Evolutionary conservation across 2,888 invertebrate species (phyloP), one percentile per base, ranked within the genome.

Genomic region (Xestobium rufovillosum): DNA sequence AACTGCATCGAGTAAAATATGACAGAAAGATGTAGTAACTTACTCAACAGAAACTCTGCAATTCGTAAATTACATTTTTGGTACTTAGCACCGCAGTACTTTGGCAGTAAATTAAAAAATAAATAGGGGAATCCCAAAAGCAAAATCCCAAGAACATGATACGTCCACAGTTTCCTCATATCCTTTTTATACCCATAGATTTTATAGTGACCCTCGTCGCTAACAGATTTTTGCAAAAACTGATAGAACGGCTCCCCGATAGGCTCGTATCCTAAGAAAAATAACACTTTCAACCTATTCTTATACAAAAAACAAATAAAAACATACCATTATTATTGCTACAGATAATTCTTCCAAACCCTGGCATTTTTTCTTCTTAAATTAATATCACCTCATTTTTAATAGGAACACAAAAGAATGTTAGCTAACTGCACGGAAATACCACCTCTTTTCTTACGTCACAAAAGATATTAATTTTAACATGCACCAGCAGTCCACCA

Each of bases 81-180:
- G 56, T 72, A 76, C 59, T 72, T 72, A 40, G 69, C 61, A 41
- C 68, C 60, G 53, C 69, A 70, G 57, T 67, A 68, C 33, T 66
- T 65, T n/a, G 75, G 73, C 62, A 70, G 72, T 63, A 75, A 76
- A 44, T 67, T 67, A 41, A 71, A 61, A 40, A 71, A 58, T 49
- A 77, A 67, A 55, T 73, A 74, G 27, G 76, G 77, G 48, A 76
- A 53, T 33, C 75, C 75, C 50, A 72, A 62, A 48, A 72, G 60
- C 47, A 70, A 50, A 43, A 73, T 56, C 50, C 70, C 68, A 46
- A 72, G 46, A 26, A 66, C 51, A 56, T 75, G 70, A 58, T 72
- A 76, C 27, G 75, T 41, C 38, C 64, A 48, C 37, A 64, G 58
- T 38, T 69, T 65, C 42, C 63, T 46, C 53, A 59, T 66, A 36